These are phyloP conservation scores for Plutomurus gul DNA, from an alignment of 1,140 invertebrate genomes.

Conservation along the genomic window DNA sequence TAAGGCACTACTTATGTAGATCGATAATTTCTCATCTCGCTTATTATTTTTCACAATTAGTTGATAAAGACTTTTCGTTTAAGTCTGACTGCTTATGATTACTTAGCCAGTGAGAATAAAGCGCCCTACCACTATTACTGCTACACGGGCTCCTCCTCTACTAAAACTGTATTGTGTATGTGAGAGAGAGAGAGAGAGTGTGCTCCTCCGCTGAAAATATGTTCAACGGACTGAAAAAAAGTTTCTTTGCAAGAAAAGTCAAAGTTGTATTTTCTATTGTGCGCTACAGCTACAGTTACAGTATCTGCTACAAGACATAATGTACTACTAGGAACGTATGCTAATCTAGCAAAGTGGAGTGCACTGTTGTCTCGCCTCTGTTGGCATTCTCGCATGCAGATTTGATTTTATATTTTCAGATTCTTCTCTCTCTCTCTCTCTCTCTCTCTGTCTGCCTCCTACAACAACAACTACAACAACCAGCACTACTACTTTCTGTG, in stretches of 20 bases:
- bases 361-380: too few species aligned
- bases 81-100: too few species aligned
- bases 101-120: too few species aligned
- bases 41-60: background rate
- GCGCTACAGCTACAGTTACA: too few species aligned
- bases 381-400: background rate
- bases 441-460: background rate
- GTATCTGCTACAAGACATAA: too few species aligned
- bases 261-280: too few species aligned
- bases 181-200: background rate
- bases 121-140: too few species aligned
- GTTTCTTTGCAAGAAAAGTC: background rate
- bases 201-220: background rate
- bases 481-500: background rate
- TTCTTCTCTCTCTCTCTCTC: background rate
- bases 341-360: background rate
- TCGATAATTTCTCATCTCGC: background rate
- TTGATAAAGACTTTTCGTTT: background rate
- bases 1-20: background rate
- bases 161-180: too few species aligned
- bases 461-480: too few species aligned
- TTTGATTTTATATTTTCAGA: conserved; percentile 25
- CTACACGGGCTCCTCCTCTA: too few species aligned
- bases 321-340: too few species aligned
- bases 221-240: background rate